A percentile compares a stretch with the other conserved stretches of the same genome.
Evolutionary conservation across 2,113 vertebrate genomes (phyloP).

Genomic region (Jacana jacana): DNA sequence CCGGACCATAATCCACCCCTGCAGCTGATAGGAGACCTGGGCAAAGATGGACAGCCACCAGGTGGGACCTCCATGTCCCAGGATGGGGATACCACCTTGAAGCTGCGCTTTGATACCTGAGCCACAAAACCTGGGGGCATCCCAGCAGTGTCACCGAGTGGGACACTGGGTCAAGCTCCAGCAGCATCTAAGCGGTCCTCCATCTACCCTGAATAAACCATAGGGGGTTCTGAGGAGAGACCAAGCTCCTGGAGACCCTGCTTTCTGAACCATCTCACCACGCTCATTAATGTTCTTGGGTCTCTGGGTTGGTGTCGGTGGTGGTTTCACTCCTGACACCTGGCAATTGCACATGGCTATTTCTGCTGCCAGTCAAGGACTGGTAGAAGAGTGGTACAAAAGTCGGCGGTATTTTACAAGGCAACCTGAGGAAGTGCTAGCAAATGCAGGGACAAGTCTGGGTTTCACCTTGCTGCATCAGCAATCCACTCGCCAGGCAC

Average conservation of each 20-base stretch:
- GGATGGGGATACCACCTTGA: background rate
- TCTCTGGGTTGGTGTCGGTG: background rate
- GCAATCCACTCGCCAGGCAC: rapidly evolving
- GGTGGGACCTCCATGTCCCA: background rate
- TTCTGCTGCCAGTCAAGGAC: background rate
- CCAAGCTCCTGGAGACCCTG: background rate
- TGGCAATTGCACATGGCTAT: background rate
- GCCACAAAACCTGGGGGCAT: background rate
- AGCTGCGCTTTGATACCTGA: background rate
- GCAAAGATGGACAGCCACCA: background rate
- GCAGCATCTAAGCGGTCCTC: background rate
- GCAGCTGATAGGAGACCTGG: background rate
- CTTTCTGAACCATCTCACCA: background rate
- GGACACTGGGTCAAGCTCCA: rapidly evolving
- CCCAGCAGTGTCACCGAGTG: background rate
- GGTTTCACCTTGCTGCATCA: background rate
- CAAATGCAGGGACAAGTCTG: background rate
- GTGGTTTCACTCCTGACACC: background rate
- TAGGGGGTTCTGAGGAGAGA: background rate
- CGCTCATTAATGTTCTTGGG: rapidly evolving
- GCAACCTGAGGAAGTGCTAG: background rate
- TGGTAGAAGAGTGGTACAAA: background rate
- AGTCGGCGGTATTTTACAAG: background rate
- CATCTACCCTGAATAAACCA: background rate
- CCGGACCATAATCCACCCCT: background rate